Evolutionary conservation across 2,113 vertebrate genomes (phyloP), one percentile per base, ranked within the genome.

Genomic region (Eretmochelys imbricata): DNA sequence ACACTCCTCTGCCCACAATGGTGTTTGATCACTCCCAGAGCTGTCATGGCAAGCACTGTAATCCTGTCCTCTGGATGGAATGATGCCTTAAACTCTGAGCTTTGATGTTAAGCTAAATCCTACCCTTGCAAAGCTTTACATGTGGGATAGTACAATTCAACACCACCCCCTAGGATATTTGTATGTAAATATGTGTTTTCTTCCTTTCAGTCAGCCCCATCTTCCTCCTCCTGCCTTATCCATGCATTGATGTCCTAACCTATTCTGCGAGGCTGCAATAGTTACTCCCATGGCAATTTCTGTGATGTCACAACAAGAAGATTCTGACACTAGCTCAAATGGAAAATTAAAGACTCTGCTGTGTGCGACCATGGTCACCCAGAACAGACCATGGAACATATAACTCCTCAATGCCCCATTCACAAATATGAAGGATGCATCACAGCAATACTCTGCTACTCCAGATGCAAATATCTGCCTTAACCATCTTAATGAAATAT

Each of bases 301-400:
- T 54, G 51, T 38, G 38, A 76, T 83, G 14, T 51, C 31, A 7
- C 24, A 27, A 85, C 19, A 27, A 5, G 50, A 17, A 24, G 24
- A 10, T 24, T 57, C 0, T 1, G 2, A 5, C 48, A 59, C 29
- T 24, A 2, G 0, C 10, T 10, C 55, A 59, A 29, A 29, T 59
- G 27, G 57, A 59, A 59, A 13, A 59, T 29, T 59, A 59, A 59
- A 59, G 27, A 59, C 55, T 57, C 25, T 57, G 10, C 55, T 4
- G 25, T 57, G 55, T 27, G 25, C 5, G 25, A 57, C 57, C 25
- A 5, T 59, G 57, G 57, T 29, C 27, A 59, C 57, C 25, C 25
- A 59, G 57, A 59, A 29, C 25, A 27, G 27, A 13, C 57, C 57
- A 27, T 59, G 57, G 57, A 59, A 59, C 57, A 59, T 27, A 59